Conservation (phyloP, 1,140 invertebrate genomes). For the Drosophila willistoni region DNA sequence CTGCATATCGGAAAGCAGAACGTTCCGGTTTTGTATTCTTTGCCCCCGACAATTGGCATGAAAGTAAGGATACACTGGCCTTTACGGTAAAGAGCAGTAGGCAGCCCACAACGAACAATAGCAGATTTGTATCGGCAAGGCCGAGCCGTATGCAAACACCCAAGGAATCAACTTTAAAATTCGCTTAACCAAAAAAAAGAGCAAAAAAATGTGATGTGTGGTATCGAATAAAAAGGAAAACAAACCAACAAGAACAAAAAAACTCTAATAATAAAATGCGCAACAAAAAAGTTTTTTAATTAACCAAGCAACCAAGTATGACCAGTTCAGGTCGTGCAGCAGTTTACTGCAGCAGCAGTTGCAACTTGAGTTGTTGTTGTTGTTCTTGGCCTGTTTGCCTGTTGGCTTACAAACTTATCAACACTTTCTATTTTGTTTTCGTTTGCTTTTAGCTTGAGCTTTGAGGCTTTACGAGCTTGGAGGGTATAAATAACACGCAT, state of each 20-base stretch:
- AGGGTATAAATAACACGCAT: constrained; percentile 60
- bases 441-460: too few relatives aligned
- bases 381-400: constrained; percentile 1
- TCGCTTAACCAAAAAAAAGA: neutral
- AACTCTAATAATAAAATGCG: constrained; percentile 36
- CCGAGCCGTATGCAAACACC: constrained; percentile 11
- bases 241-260: neutral
- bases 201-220: neutral
- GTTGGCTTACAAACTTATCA: constrained; percentile 31
- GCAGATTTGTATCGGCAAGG: constrained; percentile 17
- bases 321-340: constrained; percentile 8
- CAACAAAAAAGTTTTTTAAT: constrained; percentile 70
- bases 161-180: neutral
- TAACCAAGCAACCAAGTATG: constrained; percentile 34
- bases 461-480: constrained; percentile 10
- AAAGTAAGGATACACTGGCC: constrained; percentile 27
- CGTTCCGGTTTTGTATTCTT: constrained; percentile 55
- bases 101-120: constrained; percentile 25
- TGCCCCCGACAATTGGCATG: constrained; percentile 53
- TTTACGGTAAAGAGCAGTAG: constrained; percentile 10
- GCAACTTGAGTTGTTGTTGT: constrained; percentile 42
- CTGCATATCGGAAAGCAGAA: constrained; percentile 54
- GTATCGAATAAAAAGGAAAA: constrained; percentile 6
- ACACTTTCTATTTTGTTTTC: constrained; percentile 38
- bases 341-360: constrained; percentile 27